Conservation (phyloP, 2,797 vertebrate species). For the Melanotaenia pygmaea region DNA sequence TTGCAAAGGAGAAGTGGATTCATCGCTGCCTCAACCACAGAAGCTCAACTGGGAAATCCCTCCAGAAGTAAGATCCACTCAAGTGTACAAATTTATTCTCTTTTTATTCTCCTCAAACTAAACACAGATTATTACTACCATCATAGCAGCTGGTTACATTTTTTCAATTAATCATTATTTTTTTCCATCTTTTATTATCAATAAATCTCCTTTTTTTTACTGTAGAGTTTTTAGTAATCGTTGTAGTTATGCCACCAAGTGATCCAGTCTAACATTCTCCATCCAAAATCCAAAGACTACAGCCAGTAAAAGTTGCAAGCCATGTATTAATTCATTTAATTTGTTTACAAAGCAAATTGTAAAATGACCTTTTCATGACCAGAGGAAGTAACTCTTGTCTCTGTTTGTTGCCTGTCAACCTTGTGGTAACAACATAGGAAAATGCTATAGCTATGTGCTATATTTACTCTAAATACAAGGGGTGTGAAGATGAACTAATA, state of each 20-base stretch:
- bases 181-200: too few relatives aligned
- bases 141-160: too few relatives aligned
- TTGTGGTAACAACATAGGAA: not conserved
- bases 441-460: not conserved
- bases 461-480: not conserved
- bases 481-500: too few relatives aligned
- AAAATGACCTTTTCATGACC: not conserved
- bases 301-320: not conserved
- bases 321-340: not conserved
- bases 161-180: too few relatives aligned
- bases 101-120: not conserved
- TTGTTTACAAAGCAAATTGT: not conserved
- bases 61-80: conserved; percentile 77
- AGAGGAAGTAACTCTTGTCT: not conserved
- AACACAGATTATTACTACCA: not conserved
- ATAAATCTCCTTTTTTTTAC: too few relatives aligned
- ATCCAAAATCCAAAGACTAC: not conserved
- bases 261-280: not conserved
- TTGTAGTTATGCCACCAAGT: too few relatives aligned
- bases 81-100: not conserved
- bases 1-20: conserved; percentile 87
- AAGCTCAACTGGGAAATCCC: conserved; percentile 89
- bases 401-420: not conserved
- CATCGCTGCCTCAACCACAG: conserved; percentile 82
- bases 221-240: too few relatives aligned